These are phyloP conservation scores for Trissoscelio sp. DNA, from an alignment of 2,888 invertebrate species.

Conservation along the genomic window DNA sequence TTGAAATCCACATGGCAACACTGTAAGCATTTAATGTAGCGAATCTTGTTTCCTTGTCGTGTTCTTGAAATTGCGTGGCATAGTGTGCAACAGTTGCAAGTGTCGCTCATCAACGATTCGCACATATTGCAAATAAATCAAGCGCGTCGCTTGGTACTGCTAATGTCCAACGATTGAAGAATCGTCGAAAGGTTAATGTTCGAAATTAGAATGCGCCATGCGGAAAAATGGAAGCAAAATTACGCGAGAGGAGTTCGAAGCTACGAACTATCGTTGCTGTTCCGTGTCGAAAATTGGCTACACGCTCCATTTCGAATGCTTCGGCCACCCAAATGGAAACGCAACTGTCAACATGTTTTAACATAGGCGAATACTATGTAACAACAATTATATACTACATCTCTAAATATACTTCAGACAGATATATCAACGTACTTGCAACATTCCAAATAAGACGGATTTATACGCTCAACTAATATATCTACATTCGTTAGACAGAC, in stretches of 20 bases:
- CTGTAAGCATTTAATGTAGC: conserved; percentile 47
- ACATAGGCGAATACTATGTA: conserved; percentile 14
- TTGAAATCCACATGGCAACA: conserved; percentile 52
- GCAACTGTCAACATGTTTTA: conserved; percentile 26
- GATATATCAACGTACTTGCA: conserved; percentile 11
- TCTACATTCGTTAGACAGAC: too few species aligned
- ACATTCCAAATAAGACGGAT: conserved; percentile 18
- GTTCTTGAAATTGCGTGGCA: conserved; percentile 62
- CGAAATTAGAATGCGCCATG: conserved; percentile 44
- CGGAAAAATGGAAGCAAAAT: conserved; percentile 14
- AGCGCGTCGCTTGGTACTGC: conserved; percentile 10
- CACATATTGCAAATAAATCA: conserved; percentile 45
- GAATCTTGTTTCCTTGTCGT: conserved; percentile 57
- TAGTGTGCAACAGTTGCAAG: conserved; percentile 49
- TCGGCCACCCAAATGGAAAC: conserved; percentile 35
- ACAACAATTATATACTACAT: conserved; percentile 24
- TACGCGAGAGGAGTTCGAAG: not conserved
- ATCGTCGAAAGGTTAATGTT: conserved; percentile 49
- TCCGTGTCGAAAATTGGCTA: conserved; percentile 53
- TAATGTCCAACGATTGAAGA: conserved; percentile 10
- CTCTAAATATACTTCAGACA: conserved; percentile 28
- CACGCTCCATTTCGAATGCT: conserved; percentile 25
- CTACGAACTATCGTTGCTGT: not conserved
- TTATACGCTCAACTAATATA: too few species aligned
- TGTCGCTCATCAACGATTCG: conserved; percentile 47